Evolutionary conservation across 2,113 vertebrate species (phyloP), one percentile per base, ranked within the genome.

Genomic region (Marcusenius ussheri): DNA sequence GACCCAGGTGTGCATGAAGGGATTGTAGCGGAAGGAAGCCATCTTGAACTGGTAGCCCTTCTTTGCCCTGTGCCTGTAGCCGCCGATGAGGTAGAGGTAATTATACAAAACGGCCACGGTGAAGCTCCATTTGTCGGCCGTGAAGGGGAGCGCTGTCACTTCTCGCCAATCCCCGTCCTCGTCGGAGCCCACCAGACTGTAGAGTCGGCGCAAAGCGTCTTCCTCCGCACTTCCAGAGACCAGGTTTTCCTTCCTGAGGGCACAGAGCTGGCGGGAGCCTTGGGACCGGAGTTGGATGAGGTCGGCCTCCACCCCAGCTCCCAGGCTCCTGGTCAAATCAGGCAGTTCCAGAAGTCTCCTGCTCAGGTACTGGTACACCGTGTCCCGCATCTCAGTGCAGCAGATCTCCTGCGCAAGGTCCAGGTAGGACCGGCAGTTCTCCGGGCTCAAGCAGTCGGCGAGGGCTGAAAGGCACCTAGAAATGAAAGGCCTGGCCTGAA

Each of bases 41-140:
- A 95, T 95, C 88, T 94, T 95, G 91, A 97, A 97, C 88, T 95
- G 92, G 91, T 95, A 96, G 21, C 95, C 93, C 86, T 93, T 95
- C 53, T 91, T 93, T 0, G 88, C 87, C 13, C 62, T 93, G 47
- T 95, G 93, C 31, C 96, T 90, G 92, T 95, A 95, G 15, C 96
- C 96, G 45, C 96, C 96, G 45, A 96, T 93, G 35, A 96, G 56
- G 90, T 94, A 97, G 77, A 97, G 92, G 92, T 97, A 96, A 91
- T 97, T 96, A 91, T 93, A 93, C 58, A 96, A 92, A 86, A 96
- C 95, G 42, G 95, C 96, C 1, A 95, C 91, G n/a, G 95, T 96
- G 91, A 96, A 96, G 91, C 96, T 95, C 96, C 96, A 97, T 51
- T 97, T 97, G 88, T 97, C 95, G 3, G 96, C 95, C 90, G 42